These are phyloP conservation scores for Synanthedon formicaeformis DNA, from an alignment of 2,888 invertebrate species.

Conservation along the genomic window DNA sequence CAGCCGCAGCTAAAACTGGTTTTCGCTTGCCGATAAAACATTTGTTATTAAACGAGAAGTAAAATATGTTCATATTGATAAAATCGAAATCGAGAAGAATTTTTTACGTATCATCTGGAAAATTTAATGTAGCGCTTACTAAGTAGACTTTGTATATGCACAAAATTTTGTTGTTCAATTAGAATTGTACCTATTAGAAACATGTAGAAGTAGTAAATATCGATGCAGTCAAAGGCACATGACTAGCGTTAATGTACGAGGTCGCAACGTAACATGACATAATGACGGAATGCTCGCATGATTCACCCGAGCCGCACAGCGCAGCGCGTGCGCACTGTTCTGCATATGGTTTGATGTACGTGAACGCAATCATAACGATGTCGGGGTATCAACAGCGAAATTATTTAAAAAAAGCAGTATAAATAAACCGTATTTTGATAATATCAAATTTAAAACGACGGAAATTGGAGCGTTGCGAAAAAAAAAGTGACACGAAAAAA, in stretches of 20 bases:
- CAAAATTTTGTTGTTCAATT: too few species aligned
- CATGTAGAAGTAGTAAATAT: background rate
- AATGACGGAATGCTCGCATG: slow-evolving; percentile 45
- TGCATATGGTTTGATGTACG: slow-evolving; percentile 9
- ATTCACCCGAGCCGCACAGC: slow-evolving; percentile 38
- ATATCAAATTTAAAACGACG: background rate
- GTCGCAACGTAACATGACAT: slow-evolving; percentile 46
- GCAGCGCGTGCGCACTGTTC: slow-evolving; percentile 26
- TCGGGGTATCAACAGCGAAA: background rate
- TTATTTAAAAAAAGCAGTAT: background rate
- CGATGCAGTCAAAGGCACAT: slow-evolving; percentile 9
- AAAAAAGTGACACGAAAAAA: background rate
- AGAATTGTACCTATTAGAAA: too few species aligned
- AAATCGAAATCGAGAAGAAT: too few species aligned
- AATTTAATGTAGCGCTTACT: too few species aligned
- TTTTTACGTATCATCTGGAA: too few species aligned
- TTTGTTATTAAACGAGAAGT: too few species aligned
- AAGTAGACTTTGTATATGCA: too few species aligned
- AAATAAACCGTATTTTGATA: background rate
- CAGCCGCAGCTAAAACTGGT: too few species aligned
- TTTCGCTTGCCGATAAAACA: too few species aligned
- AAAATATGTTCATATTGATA: too few species aligned
- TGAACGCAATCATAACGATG: background rate
- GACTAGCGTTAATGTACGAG: slow-evolving; percentile 46
- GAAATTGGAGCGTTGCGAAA: background rate